These are phyloP conservation scores for Poecilia latipinna DNA, from an alignment of 2,113 vertebrate genomes.

Conservation along the genomic window DNA sequence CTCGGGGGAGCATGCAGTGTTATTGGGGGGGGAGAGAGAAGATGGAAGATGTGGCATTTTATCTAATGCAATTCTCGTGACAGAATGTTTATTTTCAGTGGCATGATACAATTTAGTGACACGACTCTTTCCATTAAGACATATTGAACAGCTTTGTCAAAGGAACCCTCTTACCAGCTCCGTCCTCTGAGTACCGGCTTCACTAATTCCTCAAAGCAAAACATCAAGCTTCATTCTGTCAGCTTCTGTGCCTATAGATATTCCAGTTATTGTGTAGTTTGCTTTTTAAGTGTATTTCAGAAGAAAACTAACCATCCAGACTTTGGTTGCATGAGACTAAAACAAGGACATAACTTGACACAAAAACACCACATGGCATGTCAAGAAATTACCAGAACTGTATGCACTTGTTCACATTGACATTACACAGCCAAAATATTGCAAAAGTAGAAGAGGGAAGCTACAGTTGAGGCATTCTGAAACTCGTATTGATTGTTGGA, in stretches of 20 bases:
- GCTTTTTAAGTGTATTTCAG: not conserved
- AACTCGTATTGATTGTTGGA: not conserved
- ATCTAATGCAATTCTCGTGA: constrained; percentile 55
- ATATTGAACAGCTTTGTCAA: constrained; percentile 70
- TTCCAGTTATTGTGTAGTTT: not conserved
- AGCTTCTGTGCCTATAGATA: constrained; percentile 20
- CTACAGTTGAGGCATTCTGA: not conserved
- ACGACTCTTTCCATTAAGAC: constrained; percentile 48
- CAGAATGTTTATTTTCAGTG: constrained; percentile 34
- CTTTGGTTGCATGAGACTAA: not conserved
- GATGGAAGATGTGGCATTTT: constrained; percentile 39
- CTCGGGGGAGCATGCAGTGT: constrained; percentile 34
- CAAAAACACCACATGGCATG: not conserved
- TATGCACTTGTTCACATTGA: not conserved
- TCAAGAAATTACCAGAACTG: not conserved
- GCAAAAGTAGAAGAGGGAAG: not conserved
- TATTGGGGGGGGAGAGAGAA: constrained; percentile 47
- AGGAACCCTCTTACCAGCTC: not conserved
- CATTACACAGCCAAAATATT: not conserved
- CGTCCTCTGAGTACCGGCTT: constrained; percentile 11
- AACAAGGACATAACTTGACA: too few relatives aligned
- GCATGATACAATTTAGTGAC: constrained; percentile 37
- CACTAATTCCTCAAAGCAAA: constrained; percentile 23
- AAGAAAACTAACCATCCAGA: not conserved
- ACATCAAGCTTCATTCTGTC: constrained; percentile 19